Base-by-base conservation (phyloP, 2,888 invertebrate species). In the Hylaea fasciaria region DNA sequence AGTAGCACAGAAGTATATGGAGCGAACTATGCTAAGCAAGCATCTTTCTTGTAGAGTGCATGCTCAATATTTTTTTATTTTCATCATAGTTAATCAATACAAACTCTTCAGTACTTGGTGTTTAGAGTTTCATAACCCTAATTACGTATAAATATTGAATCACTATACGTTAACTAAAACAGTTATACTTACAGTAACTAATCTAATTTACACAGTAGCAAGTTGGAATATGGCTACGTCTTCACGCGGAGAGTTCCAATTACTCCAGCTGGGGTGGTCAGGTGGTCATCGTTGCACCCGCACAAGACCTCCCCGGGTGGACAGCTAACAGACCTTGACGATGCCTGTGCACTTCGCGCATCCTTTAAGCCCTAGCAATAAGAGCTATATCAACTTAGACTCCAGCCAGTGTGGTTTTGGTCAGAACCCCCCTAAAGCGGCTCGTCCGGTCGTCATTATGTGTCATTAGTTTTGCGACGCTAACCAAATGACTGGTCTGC, bases 401-500 rank as follows among this genome's bases (percentile, higher is more conserved):
- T 29, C 2, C 50, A 44, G 66, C 62, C 54, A 56, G 72, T 62
- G 52, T 46, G 39, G 44, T 46, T 55, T 50, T 46, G 57, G 50
- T 41, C 44, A 57, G 53, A 51, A 45, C 58, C 80, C 78, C 82
- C 86, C 89, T 81, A 83, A 80, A 80, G 77, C 83, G 81, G 81
- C 78, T 82, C 79, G 81, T 76, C 78, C 82, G 77, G 85, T 81
- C 85, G 85, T 90, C 91, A 92, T 92, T 92, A 91, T 88, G 89
- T 91, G 89, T 89, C 91, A 91, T 92, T 92, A 92, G 91, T 91
- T 91, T 91, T 90, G 91, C 91, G 91, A 92, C 91, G 87, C 88
- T 91, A 90, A 91, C 91, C 91, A 90, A 91, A 91, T 90, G 89
- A 91, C 91, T 89, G 83, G 88, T 82, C 89, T 85, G 85, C 80